These are phyloP conservation scores for Diarsia dahlii DNA, from an alignment of 2,888 invertebrate genomes.

Conservation along the genomic window DNA sequence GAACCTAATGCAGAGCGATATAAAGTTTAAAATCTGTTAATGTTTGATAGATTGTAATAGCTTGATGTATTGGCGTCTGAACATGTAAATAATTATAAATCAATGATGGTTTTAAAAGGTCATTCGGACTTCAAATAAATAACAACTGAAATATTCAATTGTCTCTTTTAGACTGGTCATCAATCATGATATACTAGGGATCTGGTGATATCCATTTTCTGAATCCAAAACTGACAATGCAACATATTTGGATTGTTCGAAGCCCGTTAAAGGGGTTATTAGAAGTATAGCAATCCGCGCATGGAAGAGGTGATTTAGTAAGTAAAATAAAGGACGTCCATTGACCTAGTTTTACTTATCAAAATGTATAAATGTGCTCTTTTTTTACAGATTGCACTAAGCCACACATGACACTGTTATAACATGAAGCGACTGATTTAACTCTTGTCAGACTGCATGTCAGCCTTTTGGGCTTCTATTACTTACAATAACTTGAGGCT, in stretches of 20 bases:
- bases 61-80: no score
- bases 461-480: no score
- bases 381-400: conserved; percentile 5
- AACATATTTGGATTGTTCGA: neutral
- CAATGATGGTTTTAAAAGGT: neutral
- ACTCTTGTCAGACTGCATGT: neutral
- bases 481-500: no score
- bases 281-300: neutral
- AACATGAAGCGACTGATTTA: neutral
- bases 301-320: neutral
- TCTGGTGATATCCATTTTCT: neutral
- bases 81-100: no score
- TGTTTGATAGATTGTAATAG: no score
- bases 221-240: neutral
- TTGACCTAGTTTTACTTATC: neutral
- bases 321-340: neutral
- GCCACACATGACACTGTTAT: neutral
- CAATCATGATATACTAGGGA: neutral
- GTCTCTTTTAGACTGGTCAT: no score
- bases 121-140: neutral
- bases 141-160: neutral
- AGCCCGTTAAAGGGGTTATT: neutral
- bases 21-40: no score
- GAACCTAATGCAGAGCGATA: no score
- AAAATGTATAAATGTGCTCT: neutral